Evolutionary conservation across 2,113 vertebrate genomes (phyloP).

Genomic region (Axis porcinus): DNA sequence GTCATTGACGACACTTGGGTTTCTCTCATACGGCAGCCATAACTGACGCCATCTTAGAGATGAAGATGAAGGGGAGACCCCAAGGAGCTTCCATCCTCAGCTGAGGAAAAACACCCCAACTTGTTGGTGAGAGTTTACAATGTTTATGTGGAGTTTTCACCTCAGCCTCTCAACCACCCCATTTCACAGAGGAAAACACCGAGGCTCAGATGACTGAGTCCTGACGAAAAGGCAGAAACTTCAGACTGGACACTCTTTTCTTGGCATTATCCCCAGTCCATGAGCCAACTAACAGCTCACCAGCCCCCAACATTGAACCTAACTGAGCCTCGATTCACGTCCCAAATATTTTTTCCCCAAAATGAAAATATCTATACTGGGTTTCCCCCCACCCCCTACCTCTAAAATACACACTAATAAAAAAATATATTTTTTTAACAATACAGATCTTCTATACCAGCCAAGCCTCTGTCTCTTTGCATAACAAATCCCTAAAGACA

Average conservation of each 20-base stretch:
- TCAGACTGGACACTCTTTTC: neutral
- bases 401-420: neutral
- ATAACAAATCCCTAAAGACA: neutral
- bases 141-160: neutral
- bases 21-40: neutral
- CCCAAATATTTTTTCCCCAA: neutral
- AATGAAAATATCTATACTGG: neutral
- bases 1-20: neutral
- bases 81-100: neutral
- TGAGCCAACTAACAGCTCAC: neutral
- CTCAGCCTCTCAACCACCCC: no score
- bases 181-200: neutral
- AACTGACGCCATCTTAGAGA: neutral
- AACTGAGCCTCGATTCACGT: neutral
- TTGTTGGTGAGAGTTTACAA: no score
- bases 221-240: neutral
- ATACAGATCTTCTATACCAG: neutral
- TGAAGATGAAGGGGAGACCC: neutral
- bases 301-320: neutral
- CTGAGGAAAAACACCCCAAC: neutral
- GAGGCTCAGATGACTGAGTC: no score
- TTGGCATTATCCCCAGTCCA: fast-evolving
- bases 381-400: neutral
- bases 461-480: neutral
- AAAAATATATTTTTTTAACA: neutral